phyloP scores from a whole-genome alignment of 2,888 invertebrate genomes.

The Volucella bombylans region DNA sequence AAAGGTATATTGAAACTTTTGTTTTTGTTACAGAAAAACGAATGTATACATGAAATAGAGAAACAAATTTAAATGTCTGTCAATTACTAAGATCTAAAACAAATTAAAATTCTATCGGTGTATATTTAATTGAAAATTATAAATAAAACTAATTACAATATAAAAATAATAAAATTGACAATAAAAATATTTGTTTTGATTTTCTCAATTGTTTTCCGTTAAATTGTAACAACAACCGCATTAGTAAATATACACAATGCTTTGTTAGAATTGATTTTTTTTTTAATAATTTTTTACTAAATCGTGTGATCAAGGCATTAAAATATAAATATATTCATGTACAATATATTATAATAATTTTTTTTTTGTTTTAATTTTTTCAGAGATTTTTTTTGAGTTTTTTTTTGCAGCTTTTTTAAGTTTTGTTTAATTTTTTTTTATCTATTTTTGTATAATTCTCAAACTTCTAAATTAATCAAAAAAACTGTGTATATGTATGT shows the following conservation, averaged over 20 bases:
- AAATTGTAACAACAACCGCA: conserved; percentile 68
- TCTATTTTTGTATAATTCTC: conserved; percentile 31
- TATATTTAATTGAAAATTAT: conserved; percentile 42
- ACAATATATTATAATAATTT: conserved; percentile 6
- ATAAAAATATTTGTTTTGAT: conserved; percentile 52
- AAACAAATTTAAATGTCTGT: conserved; percentile 25
- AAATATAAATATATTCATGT: conserved; percentile 30
- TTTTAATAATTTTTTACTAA: conserved; percentile 51
- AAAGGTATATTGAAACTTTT: conserved; percentile 3
- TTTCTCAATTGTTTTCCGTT: conserved; percentile 3
- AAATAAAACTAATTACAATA: conserved; percentile 32
- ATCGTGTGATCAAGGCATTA: conserved; percentile 54
- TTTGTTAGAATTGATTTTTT: conserved; percentile 47
- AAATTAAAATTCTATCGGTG: conserved; percentile 28
- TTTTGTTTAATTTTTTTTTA: conserved; percentile 29
- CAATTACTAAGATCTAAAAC: conserved; percentile 5
- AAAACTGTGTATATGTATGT: conserved; percentile 7
- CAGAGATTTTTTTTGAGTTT: conserved; percentile 41
- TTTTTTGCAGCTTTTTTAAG: conserved; percentile 22
- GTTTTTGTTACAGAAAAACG: conserved; percentile 20
- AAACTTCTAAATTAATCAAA: conserved; percentile 45
- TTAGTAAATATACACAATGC: conserved; percentile 62
- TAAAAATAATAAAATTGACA: conserved; percentile 62
- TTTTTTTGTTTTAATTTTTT: conserved; percentile 36
- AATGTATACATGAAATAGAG: conserved; percentile 35